phyloP scores from a whole-genome alignment of 2,888 invertebrate genomes.

The Boloria selene region DNA sequence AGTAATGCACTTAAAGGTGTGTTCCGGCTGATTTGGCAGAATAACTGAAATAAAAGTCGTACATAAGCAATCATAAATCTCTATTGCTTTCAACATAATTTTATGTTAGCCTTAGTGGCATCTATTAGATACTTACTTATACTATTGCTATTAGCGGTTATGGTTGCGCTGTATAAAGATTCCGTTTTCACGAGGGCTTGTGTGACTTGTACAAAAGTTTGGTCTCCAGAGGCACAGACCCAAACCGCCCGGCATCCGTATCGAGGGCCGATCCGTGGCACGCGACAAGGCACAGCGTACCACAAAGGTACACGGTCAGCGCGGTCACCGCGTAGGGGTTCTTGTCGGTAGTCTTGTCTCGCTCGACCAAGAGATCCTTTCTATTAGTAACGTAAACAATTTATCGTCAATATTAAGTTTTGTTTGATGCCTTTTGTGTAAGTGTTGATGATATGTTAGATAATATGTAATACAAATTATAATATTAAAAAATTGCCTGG shows the following conservation, averaged over 20 bases:
- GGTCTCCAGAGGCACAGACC: constrained; percentile 97
- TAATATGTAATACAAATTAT: too few species aligned
- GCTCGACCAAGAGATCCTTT: constrained; percentile 83
- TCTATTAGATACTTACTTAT: constrained; percentile 83
- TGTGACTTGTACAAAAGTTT: constrained; percentile 95
- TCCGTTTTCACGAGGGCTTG: constrained; percentile 96
- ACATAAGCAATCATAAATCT: background rate
- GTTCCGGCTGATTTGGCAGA: constrained; percentile 90
- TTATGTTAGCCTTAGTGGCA: background rate
- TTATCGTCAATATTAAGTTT: too few species aligned
- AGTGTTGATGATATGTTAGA: too few species aligned
- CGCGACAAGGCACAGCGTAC: constrained; percentile 88
- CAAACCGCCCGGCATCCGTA: constrained; percentile 95
- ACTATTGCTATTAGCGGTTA: constrained; percentile 92
- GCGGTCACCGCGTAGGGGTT: constrained; percentile 63
- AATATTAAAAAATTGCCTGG: too few species aligned
- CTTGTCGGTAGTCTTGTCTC: constrained; percentile 57
- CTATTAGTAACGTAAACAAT: constrained; percentile 40
- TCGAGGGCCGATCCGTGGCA: constrained; percentile 92
- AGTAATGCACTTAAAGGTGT: constrained; percentile 92
- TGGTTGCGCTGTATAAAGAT: constrained; percentile 92
- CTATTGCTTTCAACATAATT: background rate
- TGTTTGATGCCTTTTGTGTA: too few species aligned
- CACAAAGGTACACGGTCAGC: constrained; percentile 83
- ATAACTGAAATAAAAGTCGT: constrained; percentile 83